These are phyloP conservation scores for Pteropus alecto DNA, from an alignment of 2,113 vertebrate species.

Conservation along the genomic window DNA sequence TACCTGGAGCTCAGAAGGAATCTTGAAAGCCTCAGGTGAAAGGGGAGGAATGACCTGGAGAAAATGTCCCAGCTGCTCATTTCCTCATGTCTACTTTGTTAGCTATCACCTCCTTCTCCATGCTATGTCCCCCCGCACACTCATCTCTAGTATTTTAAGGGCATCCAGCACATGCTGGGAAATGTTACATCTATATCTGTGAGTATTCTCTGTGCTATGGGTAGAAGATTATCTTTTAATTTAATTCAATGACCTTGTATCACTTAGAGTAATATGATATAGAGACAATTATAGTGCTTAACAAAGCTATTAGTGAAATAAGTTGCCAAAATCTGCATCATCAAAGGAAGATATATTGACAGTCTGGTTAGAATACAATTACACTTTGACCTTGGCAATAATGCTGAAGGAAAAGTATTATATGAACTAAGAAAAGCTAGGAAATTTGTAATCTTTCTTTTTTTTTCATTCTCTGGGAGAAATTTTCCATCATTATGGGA, in stretches of 20 bases:
- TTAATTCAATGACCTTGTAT: neutral
- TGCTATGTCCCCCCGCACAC: neutral
- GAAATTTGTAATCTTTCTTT: neutral
- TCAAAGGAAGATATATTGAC: neutral
- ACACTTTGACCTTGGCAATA: neutral
- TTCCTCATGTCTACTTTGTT: too few relatives aligned
- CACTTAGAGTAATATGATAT: neutral
- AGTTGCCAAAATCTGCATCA: neutral
- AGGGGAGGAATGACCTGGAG: neutral
- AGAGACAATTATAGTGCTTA: neutral
- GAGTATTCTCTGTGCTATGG: neutral
- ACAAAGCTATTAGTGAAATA: slow-evolving; percentile 20
- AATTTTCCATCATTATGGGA: slow-evolving; percentile 14
- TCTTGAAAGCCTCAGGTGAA: neutral
- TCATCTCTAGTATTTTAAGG: neutral
- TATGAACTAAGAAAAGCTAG: neutral
- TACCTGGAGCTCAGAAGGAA: neutral
- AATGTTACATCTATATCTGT: neutral
- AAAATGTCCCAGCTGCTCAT: neutral
- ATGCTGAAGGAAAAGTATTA: neutral
- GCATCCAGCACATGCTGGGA: neutral
- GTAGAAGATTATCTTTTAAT: neutral
- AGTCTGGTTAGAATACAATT: neutral
- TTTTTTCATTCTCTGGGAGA: neutral
- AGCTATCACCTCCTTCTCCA: neutral